phyloP scores from a whole-genome alignment of 2,888 invertebrate genomes.

The Drosophila meridiana region DNA sequence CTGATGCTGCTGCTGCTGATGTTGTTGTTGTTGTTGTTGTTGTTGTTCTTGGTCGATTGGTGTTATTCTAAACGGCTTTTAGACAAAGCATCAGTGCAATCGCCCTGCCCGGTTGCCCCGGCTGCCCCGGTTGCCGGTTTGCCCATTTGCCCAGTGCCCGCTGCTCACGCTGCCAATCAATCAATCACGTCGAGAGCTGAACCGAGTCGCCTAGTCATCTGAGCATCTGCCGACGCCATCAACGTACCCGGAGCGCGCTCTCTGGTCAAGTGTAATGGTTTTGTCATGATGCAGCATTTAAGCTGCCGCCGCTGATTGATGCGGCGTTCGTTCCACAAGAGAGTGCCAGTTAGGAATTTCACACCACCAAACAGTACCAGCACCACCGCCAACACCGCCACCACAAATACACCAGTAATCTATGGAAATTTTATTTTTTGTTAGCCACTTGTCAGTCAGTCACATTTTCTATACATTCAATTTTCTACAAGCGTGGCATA shows the following conservation, averaged over 20 bases:
- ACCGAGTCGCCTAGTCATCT: slow-evolving; percentile 73
- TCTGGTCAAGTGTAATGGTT: slow-evolving; percentile 82
- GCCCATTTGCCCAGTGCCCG: slow-evolving; percentile 43
- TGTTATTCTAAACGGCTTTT: slow-evolving; percentile 81
- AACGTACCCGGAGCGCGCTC: slow-evolving; percentile 39
- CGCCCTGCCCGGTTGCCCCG: slow-evolving; percentile 19
- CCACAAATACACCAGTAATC: slow-evolving; percentile 20
- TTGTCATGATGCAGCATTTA: slow-evolving; percentile 84
- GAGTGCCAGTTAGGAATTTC: slow-evolving; percentile 77
- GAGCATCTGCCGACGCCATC: slow-evolving; percentile 76
- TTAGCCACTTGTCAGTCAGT: slow-evolving; percentile 48
- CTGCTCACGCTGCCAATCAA: slow-evolving; percentile 84
- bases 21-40: slow-evolving; percentile 22
- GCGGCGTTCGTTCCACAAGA: slow-evolving; percentile 62
- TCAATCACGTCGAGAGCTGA: slow-evolving; percentile 68
- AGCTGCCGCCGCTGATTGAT: slow-evolving; percentile 75
- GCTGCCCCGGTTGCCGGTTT: slow-evolving; percentile 26
- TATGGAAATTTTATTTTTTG: slow-evolving; percentile 65
- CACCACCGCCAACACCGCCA: slow-evolving; percentile 22
- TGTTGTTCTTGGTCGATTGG: slow-evolving; percentile 49
- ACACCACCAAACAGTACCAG: slow-evolving; percentile 66
- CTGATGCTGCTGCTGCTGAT: slow-evolving; percentile 17
- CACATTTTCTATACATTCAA: slow-evolving; percentile 24
- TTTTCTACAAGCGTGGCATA: slow-evolving; percentile 26
- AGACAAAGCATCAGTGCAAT: slow-evolving; percentile 67